A percentile compares a stretch with the other conserved stretches of the same genome.
Evolutionary conservation across 2,888 invertebrate species (phyloP).

Genomic region (Gerosis bhagava): DNA sequence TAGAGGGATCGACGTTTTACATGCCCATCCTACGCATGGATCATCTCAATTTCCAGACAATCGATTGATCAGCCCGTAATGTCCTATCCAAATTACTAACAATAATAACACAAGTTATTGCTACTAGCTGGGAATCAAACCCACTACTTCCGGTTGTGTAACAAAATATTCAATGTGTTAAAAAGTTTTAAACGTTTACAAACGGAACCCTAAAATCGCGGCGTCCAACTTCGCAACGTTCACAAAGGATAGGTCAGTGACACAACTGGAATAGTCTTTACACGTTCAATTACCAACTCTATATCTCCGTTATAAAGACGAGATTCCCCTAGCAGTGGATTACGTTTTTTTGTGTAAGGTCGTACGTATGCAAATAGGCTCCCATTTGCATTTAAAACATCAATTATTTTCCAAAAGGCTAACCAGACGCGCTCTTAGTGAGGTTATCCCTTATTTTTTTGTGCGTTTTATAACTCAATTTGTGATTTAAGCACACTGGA

Average conservation of each 20-base stretch:
- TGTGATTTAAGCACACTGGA: constrained; percentile 17
- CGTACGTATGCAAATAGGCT: constrained; percentile 32
- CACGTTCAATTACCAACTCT: too few relatives aligned
- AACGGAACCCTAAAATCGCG: constrained; percentile 1
- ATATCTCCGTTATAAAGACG: not conserved
- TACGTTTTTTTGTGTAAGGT: constrained; percentile 13
- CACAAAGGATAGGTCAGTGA: constrained; percentile 24
- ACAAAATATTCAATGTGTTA: too few relatives aligned
- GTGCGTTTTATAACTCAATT: constrained; percentile 23
- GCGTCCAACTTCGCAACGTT: constrained; percentile 11
- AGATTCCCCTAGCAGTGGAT: not conserved
- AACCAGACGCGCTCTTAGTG: constrained; percentile 4
- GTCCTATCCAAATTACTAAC: too few relatives aligned
- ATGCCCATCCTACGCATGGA: too few relatives aligned
- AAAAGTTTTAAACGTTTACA: not conserved
- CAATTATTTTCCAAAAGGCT: constrained; percentile 22
- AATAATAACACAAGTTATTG: too few relatives aligned
- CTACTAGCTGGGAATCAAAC: too few relatives aligned
- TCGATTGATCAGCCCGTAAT: too few relatives aligned
- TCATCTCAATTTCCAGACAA: too few relatives aligned
- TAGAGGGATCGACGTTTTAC: too few relatives aligned
- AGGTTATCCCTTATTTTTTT: constrained; percentile 11
- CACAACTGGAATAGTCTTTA: constrained; percentile 9
- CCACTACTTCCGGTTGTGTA: too few relatives aligned
- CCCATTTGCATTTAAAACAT: constrained; percentile 36